phyloP scores from a whole-genome alignment of 2,888 invertebrate species.

The Dryocosmus kuriphilus region DNA sequence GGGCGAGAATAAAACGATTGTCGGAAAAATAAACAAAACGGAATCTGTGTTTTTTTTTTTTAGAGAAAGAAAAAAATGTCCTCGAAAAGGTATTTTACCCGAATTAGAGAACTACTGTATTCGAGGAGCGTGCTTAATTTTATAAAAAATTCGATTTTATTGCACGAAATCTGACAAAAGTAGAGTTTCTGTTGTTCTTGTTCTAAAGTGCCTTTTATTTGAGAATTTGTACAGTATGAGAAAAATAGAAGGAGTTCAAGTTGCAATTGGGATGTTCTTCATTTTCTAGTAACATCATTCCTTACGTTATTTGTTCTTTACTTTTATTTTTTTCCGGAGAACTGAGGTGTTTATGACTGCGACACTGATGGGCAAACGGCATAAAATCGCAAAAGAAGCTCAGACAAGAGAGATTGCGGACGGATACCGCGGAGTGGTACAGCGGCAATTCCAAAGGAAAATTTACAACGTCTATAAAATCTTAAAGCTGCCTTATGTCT shows the following conservation, averaged over 20 bases:
- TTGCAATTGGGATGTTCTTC: no score
- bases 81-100: background rate
- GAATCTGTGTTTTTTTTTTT: background rate
- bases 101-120: no score
- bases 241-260: no score
- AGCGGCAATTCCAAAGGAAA: conserved; percentile 53
- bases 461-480: conserved; percentile 54
- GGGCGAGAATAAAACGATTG: conserved; percentile 9
- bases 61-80: background rate
- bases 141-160: no score
- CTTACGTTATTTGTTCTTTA: background rate
- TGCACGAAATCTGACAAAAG: no score
- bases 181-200: background rate
- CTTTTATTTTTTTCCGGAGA: background rate
- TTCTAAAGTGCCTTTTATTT: background rate
- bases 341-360: background rate
- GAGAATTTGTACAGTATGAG: background rate
- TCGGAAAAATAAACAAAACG: conserved; percentile 12
- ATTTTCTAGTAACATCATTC: background rate
- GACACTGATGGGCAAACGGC: conserved; percentile 7
- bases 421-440: background rate
- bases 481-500: conserved; percentile 30
- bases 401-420: conserved; percentile 7
- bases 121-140: no score
- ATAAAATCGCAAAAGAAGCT: background rate